These are phyloP conservation scores for Apomyelois bistriatella DNA, from an alignment of 2,888 invertebrate genomes.

Conservation along the genomic window DNA sequence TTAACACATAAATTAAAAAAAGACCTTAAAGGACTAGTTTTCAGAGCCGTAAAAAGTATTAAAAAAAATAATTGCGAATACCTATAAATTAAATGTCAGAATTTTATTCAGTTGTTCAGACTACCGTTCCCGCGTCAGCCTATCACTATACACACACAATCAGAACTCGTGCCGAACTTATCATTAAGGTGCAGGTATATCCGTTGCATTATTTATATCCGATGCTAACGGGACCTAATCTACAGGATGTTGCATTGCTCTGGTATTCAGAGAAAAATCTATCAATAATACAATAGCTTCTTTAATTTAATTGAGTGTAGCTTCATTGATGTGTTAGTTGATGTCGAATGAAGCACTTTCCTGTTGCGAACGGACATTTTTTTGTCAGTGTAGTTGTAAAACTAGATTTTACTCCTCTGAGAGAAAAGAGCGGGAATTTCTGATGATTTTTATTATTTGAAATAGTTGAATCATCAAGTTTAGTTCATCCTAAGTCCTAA, in stretches of 20 bases:
- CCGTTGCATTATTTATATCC: conserved; percentile 49
- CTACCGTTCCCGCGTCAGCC: background rate
- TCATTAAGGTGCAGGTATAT: conserved; percentile 49
- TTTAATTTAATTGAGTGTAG: conserved; percentile 10
- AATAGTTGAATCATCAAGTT: too few relatives aligned
- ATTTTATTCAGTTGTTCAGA: too few relatives aligned
- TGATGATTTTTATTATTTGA: too few relatives aligned
- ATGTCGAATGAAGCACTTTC: background rate
- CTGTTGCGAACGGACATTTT: background rate
- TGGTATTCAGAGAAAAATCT: conserved; percentile 8
- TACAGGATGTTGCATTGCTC: conserved; percentile 24
- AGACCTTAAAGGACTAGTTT: too few relatives aligned
- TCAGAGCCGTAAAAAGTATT: too few relatives aligned
- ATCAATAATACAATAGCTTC: conserved; percentile 8
- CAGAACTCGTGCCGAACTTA: conserved; percentile 33
- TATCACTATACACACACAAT: background rate
- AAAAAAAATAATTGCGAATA: too few relatives aligned
- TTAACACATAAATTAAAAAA: too few relatives aligned
- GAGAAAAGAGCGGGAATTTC: too few relatives aligned
- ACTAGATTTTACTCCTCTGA: background rate
- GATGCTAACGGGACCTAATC: conserved; percentile 50
- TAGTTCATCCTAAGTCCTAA: too few relatives aligned
- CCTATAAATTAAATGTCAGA: too few relatives aligned
- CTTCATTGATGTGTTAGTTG: conserved; percentile 8
- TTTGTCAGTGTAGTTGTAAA: background rate